Conservation (phyloP, 2,113 vertebrate genomes). For the Sterna hirundo region DNA sequence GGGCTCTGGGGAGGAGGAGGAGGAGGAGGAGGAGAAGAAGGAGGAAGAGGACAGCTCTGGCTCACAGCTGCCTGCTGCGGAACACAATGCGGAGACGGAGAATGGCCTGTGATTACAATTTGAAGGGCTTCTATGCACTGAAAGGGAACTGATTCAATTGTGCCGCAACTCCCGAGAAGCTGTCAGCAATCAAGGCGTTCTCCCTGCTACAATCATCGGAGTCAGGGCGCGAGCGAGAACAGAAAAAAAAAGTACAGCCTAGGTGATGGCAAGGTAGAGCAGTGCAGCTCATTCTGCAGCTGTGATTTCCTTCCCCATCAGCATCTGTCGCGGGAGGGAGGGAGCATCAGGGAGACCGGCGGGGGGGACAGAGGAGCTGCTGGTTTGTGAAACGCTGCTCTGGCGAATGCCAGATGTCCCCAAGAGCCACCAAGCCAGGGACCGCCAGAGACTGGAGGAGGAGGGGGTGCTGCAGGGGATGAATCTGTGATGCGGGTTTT, state of each 20-base stretch:
- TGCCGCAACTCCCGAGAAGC: conserved; percentile 55
- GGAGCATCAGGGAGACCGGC: accelerated
- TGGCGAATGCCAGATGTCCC: not conserved
- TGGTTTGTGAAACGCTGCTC: not conserved
- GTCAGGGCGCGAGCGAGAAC: not conserved
- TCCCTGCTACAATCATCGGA: conserved; percentile 15
- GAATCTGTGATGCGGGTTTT: not conserved
- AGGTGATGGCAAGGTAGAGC: conserved; percentile 17
- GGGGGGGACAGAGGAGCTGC: not conserved
- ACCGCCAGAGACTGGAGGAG: accelerated
- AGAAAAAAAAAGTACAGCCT: not conserved
- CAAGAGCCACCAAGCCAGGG: accelerated
- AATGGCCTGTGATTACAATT: conserved; percentile 71
- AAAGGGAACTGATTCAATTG: conserved; percentile 75
- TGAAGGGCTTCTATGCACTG: conserved; percentile 66
- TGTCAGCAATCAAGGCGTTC: conserved; percentile 73
- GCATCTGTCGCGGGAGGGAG: not conserved
- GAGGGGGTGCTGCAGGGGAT: not conserved
- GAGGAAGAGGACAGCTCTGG: not conserved
- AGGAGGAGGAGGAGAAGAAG: not conserved
- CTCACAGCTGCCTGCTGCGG: conserved; percentile 15
- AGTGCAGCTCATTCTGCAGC: not conserved
- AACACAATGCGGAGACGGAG: conserved; percentile 48
- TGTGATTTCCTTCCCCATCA: not conserved
- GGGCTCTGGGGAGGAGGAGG: not conserved